Conservation (phyloP, 2,113 vertebrate genomes). For the Gallinago undulata region DNA sequence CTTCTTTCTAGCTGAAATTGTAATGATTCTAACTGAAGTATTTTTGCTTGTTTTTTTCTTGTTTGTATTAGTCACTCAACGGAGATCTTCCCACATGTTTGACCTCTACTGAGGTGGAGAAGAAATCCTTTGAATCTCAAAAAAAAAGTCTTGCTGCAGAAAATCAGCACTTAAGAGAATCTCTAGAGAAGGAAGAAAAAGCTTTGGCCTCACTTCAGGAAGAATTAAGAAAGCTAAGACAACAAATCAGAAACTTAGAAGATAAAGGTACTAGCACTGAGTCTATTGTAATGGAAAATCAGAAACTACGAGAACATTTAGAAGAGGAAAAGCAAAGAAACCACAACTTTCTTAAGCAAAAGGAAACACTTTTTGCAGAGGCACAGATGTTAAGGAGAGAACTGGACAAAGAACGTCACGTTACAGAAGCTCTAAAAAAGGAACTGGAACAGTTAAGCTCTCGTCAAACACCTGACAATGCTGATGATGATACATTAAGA, state of each 20-base stretch:
- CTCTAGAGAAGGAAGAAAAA: conserved; percentile 84
- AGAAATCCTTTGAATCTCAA: conserved; percentile 73
- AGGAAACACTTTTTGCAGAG: conserved; percentile 80
- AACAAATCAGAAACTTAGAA: conserved; percentile 83
- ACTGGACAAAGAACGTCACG: conserved; percentile 81
- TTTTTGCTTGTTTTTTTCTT: background rate
- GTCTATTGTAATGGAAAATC: conserved; percentile 82
- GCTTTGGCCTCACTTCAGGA: conserved; percentile 82
- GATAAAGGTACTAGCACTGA: conserved; percentile 76
- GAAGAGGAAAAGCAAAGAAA: conserved; percentile 83
- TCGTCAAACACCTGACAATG: background rate
- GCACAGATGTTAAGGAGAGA: conserved; percentile 81
- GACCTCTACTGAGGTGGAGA: conserved; percentile 75
- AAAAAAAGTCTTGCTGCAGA: conserved; percentile 79
- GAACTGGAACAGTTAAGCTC: conserved; percentile 78
- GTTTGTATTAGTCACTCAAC: conserved; percentile 74
- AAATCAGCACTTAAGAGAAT: conserved; percentile 83
- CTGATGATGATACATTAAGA: background rate
- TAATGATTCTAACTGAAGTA: background rate
- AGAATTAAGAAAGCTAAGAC: conserved; percentile 83
- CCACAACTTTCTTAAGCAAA: conserved; percentile 79
- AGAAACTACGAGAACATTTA: conserved; percentile 83
- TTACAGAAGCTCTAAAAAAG: conserved; percentile 77
- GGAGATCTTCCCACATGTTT: conserved; percentile 77
- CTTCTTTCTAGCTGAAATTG: conserved; percentile 63